phyloP scores from a whole-genome alignment of 2,797 vertebrate genomes.

The Sarcoramphus papa region DNA sequence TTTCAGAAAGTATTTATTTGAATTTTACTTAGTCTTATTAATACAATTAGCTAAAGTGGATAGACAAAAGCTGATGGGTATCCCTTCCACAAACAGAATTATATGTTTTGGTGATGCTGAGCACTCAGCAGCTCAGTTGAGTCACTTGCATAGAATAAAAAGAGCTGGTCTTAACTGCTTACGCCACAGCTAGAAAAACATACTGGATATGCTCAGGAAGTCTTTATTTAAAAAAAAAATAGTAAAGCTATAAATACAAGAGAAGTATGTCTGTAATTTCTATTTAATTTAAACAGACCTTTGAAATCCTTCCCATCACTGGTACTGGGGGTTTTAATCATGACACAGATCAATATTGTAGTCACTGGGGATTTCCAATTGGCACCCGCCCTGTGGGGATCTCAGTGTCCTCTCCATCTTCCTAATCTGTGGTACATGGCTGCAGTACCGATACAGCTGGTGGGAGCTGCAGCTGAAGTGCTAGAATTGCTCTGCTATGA shows the following conservation, averaged over 20 bases:
- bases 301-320: neutral
- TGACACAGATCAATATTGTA: neutral
- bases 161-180: neutral
- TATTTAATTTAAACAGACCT: neutral
- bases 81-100: neutral
- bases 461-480: neutral
- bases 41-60: neutral
- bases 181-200: neutral
- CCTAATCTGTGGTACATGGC: neutral
- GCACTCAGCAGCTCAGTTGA: neutral
- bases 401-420: neutral
- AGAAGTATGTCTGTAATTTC: neutral
- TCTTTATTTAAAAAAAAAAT: neutral
- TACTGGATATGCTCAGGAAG: neutral
- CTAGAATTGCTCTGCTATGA: neutral
- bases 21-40: neutral
- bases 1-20: neutral
- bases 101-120: neutral
- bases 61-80: neutral
- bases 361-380: neutral
- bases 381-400: fast-evolving
- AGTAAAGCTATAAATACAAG: neutral
- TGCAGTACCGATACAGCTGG: neutral
- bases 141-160: neutral
- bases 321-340: neutral